Evolutionary conservation across 2,797 vertebrate species (phyloP).

Genomic region (Atherinosoma microstoma): DNA sequence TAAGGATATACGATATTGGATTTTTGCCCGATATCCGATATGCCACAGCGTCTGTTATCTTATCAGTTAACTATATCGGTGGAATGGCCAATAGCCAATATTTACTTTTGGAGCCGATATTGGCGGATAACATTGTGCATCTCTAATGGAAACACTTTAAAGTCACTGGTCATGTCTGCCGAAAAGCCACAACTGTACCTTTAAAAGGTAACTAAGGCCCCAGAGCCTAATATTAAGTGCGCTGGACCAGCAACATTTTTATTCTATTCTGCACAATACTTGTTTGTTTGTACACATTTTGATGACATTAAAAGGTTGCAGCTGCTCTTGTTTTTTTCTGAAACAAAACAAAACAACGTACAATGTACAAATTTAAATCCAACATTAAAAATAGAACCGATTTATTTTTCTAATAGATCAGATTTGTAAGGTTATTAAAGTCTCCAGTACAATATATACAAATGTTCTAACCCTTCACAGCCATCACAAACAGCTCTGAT

Average conservation of each 20-base stretch:
- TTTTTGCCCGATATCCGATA: no score
- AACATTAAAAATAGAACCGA: slow-evolving; percentile 55
- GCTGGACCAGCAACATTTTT: background rate
- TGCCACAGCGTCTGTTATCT: no score
- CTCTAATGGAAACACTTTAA: no score
- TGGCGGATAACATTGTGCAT: no score
- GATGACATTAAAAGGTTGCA: slow-evolving; percentile 32
- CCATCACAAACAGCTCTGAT: slow-evolving; percentile 35
- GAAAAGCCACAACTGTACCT: background rate
- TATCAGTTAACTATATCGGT: no score
- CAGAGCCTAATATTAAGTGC: background rate
- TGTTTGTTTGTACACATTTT: slow-evolving; percentile 13
- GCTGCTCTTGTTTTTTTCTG: slow-evolving; percentile 38
- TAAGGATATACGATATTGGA: no score
- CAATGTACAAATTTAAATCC: slow-evolving; percentile 39
- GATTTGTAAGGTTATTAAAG: slow-evolving; percentile 28
- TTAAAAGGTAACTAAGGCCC: background rate
- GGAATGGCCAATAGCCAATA: no score
- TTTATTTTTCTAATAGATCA: slow-evolving; percentile 15
- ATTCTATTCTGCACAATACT: background rate
- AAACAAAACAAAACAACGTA: slow-evolving; percentile 11
- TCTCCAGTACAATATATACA: slow-evolving; percentile 46
- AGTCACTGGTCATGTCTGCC: background rate
- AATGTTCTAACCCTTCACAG: slow-evolving; percentile 43
- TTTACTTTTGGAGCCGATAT: no score